phyloP scores from a whole-genome alignment of 1,140 invertebrate species.

The Drosophila grimshawi region DNA sequence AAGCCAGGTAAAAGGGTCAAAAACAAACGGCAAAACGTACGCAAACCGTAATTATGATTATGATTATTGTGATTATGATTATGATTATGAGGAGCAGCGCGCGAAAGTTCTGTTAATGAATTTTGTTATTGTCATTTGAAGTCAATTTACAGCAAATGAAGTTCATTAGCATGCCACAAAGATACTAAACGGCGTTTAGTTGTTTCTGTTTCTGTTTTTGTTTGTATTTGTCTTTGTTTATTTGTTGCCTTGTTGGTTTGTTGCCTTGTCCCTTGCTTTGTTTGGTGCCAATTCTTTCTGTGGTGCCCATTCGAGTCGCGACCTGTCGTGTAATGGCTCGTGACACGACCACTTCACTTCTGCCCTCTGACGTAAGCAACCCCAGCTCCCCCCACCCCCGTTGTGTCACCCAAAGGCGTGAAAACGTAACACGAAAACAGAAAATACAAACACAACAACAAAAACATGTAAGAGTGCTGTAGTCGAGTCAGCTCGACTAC shows the following conservation, averaged over 20 bases:
- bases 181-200: slow-evolving; percentile 40
- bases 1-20: slow-evolving; percentile 35
- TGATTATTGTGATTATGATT: slow-evolving; percentile 24
- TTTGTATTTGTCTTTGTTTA: slow-evolving; percentile 1
- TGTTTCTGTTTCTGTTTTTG: slow-evolving; percentile 10
- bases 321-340: not conserved
- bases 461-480: not conserved
- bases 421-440: slow-evolving; percentile 1
- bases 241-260: too few relatives aligned
- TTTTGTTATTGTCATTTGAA: slow-evolving; percentile 44
- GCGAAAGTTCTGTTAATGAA: slow-evolving; percentile 65
- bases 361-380: slow-evolving; percentile 7
- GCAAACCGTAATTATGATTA: slow-evolving; percentile 58
- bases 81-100: slow-evolving; percentile 12
- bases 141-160: slow-evolving; percentile 55
- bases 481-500: too few relatives aligned
- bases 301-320: not conserved
- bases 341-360: slow-evolving; percentile 1
- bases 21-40: slow-evolving; percentile 37
- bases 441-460: not conserved
- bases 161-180: slow-evolving; percentile 39
- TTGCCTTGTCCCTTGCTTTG: not conserved
- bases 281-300: not conserved
- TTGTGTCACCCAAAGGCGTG: slow-evolving; percentile 1
- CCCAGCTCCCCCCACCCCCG: not conserved